Base-by-base conservation (phyloP, 2,113 vertebrate genomes). In the Austrofundulus limnaeus region DNA sequence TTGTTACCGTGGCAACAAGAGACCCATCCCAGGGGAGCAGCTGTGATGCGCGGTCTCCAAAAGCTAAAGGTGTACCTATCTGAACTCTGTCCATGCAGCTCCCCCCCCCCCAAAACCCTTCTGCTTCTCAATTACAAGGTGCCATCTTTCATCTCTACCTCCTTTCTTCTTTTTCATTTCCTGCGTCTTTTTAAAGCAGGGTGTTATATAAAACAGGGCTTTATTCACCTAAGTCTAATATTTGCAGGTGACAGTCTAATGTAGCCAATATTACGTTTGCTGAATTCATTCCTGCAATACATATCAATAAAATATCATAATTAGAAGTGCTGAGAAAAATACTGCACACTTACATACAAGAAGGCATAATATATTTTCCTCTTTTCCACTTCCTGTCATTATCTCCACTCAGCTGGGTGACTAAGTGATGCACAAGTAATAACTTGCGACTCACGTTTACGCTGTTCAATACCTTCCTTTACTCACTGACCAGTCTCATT, bases 11-110 rank as follows among this genome's bases (percentile, higher is more conserved):
- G 74, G 78, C 58, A 75, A 88, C 20, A 28, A 47, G 66, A 74
- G 75, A 81, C 77, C 79, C 53, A 55, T 66, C 85, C 80, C 76
- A 37, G 59, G 63, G 73, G 73, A 80, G 81, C 85, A 80, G 69
- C 77, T 79, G 66, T 55, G 66, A 25, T 53, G 43, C 41, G 56
- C 21, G 1, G 61, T 62, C 62, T 80, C 67, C 76, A 66, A 78
- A 87, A 76, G 73, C 52, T 51, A 61, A 69, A 70, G 74, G 66
- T 58, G 56, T 20, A 74, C 65, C 75, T 78, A 47, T n/a, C n/a
- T 82, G 79, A 84, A 68, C 83, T 65, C 56, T 61, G 61, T 55
- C 71, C 43, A 64, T 46, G 1, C 21, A 34, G 23, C 56, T 56
- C 25, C 31, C 28, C 46, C 55, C 61, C 23, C 24, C n/a, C n/a